Evolutionary conservation across 1,140 invertebrate genomes (phyloP).

Genomic region (Ceratosolen solmsi): DNA sequence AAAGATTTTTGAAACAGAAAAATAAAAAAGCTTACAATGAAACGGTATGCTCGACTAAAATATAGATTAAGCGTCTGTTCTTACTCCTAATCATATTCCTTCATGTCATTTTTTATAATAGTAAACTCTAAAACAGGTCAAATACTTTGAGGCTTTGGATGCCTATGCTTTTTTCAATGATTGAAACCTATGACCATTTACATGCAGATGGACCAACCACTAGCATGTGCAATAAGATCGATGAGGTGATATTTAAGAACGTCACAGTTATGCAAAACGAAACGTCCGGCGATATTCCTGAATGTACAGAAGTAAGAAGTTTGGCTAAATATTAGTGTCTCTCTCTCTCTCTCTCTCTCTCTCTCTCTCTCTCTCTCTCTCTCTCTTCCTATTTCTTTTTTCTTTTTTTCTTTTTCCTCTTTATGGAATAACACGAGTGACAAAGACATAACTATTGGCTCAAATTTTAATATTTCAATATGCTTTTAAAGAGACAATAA

Average conservation of each 20-base stretch:
- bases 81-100: neutral
- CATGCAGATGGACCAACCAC: slow-evolving; percentile 52
- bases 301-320: slow-evolving; percentile 49
- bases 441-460: too few relatives aligned
- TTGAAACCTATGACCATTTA: slow-evolving; percentile 63
- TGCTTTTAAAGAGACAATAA: too few relatives aligned
- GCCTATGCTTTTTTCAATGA: slow-evolving; percentile 68
- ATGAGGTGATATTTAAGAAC: slow-evolving; percentile 45
- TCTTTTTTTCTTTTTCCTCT: too few relatives aligned
- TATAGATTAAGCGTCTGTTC: neutral
- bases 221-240: slow-evolving; percentile 60
- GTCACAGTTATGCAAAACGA: slow-evolving; percentile 25
- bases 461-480: too few relatives aligned
- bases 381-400: too few relatives aligned
- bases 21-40: slow-evolving; percentile 11
- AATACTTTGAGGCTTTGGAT: slow-evolving; percentile 69
- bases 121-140: slow-evolving; percentile 56
- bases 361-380: too few relatives aligned
- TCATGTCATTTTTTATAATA: neutral
- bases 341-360: too few relatives aligned
- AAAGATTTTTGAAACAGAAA: slow-evolving; percentile 7
- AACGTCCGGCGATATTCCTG: slow-evolving; percentile 3
- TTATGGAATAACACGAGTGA: too few relatives aligned
- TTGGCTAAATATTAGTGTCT: too few relatives aligned
- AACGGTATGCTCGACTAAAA: slow-evolving; percentile 8